These are phyloP conservation scores for Oxygymnocypris stewartii DNA, from an alignment of 2,113 vertebrate species.

Conservation along the genomic window DNA sequence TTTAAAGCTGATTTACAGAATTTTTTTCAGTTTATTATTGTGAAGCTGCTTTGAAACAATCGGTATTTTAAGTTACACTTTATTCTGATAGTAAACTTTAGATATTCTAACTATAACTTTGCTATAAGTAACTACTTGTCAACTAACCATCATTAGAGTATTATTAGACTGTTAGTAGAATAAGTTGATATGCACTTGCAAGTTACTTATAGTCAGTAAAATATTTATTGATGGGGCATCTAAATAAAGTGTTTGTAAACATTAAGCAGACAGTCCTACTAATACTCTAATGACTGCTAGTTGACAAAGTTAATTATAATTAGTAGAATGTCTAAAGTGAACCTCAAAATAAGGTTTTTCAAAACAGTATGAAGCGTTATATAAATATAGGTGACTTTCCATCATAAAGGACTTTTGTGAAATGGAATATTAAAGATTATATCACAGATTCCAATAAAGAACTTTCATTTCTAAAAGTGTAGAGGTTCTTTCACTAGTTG, in stretches of 20 bases:
- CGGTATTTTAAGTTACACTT: background rate
- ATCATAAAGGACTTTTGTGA: background rate
- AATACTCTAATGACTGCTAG: background rate
- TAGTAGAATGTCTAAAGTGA: background rate
- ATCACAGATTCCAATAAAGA: background rate
- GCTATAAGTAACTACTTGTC: background rate
- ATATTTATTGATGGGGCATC: background rate
- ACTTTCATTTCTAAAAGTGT: background rate
- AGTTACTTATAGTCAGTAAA: background rate
- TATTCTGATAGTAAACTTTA: background rate
- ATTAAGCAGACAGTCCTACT: background rate
- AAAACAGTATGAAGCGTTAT: background rate
- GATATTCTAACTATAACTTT: background rate
- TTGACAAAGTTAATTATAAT: background rate
- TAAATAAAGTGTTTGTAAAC: background rate
- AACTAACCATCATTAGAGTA: background rate
- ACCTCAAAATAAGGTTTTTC: background rate
- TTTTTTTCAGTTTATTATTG: no score
- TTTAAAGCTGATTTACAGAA: no score
- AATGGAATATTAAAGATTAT: background rate
- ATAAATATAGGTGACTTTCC: background rate
- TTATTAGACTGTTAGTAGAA: background rate
- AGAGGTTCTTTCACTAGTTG: constrained; percentile 15
- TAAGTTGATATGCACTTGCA: background rate
- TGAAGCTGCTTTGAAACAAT: no score